Percentiles rank a stretch among this genome's conserved stretches.
These are phyloP conservation scores for Ceryle rudis DNA, from an alignment of 2,797 vertebrate genomes.

Conservation along the genomic window DNA sequence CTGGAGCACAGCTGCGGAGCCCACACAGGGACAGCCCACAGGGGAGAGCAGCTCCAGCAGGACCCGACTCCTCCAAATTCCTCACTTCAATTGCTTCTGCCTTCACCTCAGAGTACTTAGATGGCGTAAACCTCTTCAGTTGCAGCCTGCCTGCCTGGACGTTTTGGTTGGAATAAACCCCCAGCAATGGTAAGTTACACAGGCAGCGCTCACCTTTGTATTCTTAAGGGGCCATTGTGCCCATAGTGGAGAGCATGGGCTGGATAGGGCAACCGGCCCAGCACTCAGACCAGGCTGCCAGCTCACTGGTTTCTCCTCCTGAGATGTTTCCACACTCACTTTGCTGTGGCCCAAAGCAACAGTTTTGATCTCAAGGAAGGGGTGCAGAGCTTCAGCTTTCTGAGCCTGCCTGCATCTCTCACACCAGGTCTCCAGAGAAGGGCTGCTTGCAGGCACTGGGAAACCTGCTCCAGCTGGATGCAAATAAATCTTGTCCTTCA, in stretches of 20 bases:
- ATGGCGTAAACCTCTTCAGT: not conserved
- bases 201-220: not conserved
- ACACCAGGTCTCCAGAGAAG: not conserved
- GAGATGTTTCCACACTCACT: not conserved
- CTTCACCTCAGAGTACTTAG: accelerated
- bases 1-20: accelerated
- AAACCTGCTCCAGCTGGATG: not conserved
- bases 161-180: not conserved
- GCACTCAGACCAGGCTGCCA: not conserved
- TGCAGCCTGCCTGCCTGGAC: not conserved
- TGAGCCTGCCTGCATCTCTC: not conserved
- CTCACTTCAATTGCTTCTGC: not conserved
- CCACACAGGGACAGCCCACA: accelerated
- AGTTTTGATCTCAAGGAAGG: not conserved
- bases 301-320: not conserved
- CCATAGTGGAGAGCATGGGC: accelerated
- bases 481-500: not conserved
- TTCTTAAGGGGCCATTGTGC: not conserved
- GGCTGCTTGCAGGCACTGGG: not conserved
- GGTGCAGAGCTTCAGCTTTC: not conserved
- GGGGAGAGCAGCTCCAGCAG: not conserved
- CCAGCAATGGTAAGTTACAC: accelerated
- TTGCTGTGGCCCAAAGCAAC: not conserved
- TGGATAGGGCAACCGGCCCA: not conserved
- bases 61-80: not conserved